Base-by-base conservation (phyloP, 2,113 vertebrate species). In the Ancistrus triradiatus region DNA sequence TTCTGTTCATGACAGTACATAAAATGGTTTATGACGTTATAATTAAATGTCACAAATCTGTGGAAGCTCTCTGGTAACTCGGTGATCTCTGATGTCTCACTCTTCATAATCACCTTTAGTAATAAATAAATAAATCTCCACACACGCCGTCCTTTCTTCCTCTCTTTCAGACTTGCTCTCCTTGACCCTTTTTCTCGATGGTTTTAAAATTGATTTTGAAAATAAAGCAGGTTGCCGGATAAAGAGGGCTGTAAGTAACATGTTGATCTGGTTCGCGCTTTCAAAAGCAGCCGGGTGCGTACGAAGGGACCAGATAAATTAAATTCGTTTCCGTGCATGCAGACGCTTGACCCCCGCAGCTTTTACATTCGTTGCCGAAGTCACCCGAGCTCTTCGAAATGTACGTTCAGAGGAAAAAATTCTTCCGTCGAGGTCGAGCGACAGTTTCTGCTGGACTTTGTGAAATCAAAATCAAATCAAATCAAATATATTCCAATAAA, bases 361-460 rank as follows among this genome's bases (percentile, higher is more conserved):
- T 9, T 66, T 66, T 27, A 66, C 44, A 62, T 62, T 62, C 46
- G 22, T 62, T 19, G 19, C 33, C 24, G 8, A n/a, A 49, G 22
- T 19, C 28, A 10, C 11, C 22, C 19, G 44, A 66, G 42, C 48
- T 47, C 43, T 9, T 65, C 24, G n/a, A 65, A 31, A n/a, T 40
- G 7, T 53, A 18, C 51, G 37, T 65, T 48, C 7, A 66, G 9
- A 58, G 6, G 3, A 42, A 38, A 47, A 48, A n/a, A n/a, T n/a
- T n/a, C n/a, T n/a, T n/a, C n/a, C n/a, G n/a, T n/a, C n/a, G n/a
- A n/a, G n/a, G n/a, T n/a, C n/a, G n/a, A n/a, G n/a, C n/a, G n/a
- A n/a, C n/a, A n/a, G n/a, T n/a, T n/a, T n/a, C n/a, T n/a, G n/a
- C n/a, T n/a, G n/a, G n/a, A n/a, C n/a, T n/a, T n/a, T n/a, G n/a